These are phyloP conservation scores for Scarus forsteni DNA, from an alignment of 2,797 vertebrate species.

Conservation along the genomic window DNA sequence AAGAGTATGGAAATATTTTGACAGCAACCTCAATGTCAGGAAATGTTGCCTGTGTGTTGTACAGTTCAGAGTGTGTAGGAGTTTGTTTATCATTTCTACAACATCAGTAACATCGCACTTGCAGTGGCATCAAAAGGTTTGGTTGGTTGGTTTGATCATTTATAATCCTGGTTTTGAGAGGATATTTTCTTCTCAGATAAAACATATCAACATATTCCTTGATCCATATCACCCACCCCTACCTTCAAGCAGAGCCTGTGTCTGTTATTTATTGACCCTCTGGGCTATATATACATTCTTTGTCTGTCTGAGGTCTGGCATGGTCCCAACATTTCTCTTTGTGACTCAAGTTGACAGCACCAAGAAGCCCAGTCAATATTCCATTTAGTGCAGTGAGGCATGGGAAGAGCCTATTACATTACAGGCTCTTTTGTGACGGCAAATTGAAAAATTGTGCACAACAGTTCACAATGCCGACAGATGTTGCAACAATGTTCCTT, in stretches of 20 bases:
- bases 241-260: not conserved
- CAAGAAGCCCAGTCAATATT: conserved; percentile 43
- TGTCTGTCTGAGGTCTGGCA: conserved; percentile 31
- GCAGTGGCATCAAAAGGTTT: too few relatives aligned
- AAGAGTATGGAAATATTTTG: too few relatives aligned
- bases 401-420: conserved; percentile 12
- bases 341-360: conserved; percentile 25
- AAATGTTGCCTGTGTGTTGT: too few relatives aligned
- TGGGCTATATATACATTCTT: conserved; percentile 17
- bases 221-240: too few relatives aligned
- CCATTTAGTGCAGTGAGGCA: conserved; percentile 26
- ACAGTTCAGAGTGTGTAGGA: too few relatives aligned
- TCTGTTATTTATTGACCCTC: conserved; percentile 22
- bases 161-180: too few relatives aligned
- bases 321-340: conserved; percentile 35
- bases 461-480: not conserved
- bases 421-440: conserved; percentile 17
- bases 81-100: too few relatives aligned
- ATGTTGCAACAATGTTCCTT: not conserved
- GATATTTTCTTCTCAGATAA: too few relatives aligned
- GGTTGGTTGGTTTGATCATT: too few relatives aligned
- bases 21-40: too few relatives aligned
- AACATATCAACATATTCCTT: too few relatives aligned
- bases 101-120: too few relatives aligned
- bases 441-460: not conserved